These are phyloP conservation scores for Pocillopora grandis DNA, from an alignment of 92 coral and sea anemone genomes.

Conservation along the genomic window DNA sequence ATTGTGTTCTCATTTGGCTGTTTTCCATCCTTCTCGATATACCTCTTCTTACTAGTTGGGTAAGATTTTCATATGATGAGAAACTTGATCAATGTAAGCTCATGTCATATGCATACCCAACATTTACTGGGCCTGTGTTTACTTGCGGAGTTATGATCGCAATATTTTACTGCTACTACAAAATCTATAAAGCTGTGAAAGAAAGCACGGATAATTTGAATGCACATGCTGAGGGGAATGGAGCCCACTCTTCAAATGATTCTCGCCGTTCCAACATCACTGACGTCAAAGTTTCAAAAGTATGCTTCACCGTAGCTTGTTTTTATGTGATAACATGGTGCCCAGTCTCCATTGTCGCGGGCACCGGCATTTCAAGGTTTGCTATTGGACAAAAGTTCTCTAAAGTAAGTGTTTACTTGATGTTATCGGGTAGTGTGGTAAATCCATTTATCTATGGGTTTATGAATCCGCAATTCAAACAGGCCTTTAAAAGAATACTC, in stretches of 20 bases:
- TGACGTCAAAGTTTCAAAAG: constrained; percentile 2
- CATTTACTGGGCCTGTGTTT: too few relatives aligned
- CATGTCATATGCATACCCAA: too few relatives aligned
- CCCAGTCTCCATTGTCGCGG: background rate
- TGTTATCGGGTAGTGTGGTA: constrained; percentile 50
- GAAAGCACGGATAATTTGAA: constrained; percentile 27
- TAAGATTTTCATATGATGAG: too few relatives aligned
- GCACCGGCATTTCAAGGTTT: background rate
- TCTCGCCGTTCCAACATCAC: background rate
- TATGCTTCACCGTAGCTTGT: constrained; percentile 1
- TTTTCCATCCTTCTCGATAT: too few relatives aligned
- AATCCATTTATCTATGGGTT: constrained; percentile 66
- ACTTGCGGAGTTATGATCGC: too few relatives aligned
- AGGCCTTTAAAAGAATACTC: constrained; percentile 35
- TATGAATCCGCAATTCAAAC: constrained; percentile 59
- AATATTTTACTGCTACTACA: constrained; percentile 35
- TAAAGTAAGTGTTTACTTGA: constrained; percentile 33
- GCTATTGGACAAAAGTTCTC: constrained; percentile 30
- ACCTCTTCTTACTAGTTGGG: too few relatives aligned
- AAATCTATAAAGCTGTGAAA: constrained; percentile 52
- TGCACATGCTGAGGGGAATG: constrained; percentile 4
- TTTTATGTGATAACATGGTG: background rate
- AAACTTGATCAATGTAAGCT: too few relatives aligned
- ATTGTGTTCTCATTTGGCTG: too few relatives aligned
- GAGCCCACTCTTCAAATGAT: background rate